These are phyloP conservation scores for Ceratoteleas bidentatus DNA, from an alignment of 1,140 invertebrate genomes.

Conservation along the genomic window DNA sequence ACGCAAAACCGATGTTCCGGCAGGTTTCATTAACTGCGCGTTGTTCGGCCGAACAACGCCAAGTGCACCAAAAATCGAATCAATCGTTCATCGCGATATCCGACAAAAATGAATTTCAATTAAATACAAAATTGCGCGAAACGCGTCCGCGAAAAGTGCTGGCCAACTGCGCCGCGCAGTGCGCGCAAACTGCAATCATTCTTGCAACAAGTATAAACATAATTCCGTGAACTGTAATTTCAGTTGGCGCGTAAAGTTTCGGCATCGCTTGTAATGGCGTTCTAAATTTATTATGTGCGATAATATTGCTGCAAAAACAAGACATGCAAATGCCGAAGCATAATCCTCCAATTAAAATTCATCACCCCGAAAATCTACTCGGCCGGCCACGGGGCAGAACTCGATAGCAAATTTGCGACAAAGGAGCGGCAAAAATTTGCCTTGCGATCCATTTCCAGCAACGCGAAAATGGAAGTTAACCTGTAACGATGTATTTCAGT, in stretches of 20 bases:
- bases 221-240: constrained; percentile 26
- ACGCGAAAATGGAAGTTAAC: constrained; percentile 42
- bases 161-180: constrained; percentile 8
- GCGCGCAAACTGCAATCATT: constrained; percentile 15
- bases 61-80: not conserved
- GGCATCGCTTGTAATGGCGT: constrained; percentile 10
- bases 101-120: not conserved
- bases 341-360: constrained; percentile 17
- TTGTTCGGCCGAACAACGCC: too few species aligned
- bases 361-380: not conserved
- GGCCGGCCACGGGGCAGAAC: not conserved
- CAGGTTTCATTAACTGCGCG: not conserved
- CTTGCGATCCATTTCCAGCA: constrained; percentile 24
- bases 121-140: not conserved
- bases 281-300: constrained; percentile 23
- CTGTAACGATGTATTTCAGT: constrained; percentile 43
- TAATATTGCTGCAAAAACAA: constrained; percentile 15
- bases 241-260: constrained; percentile 16
- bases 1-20: constrained; percentile 7
- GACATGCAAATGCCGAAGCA: constrained; percentile 7
- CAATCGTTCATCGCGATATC: not conserved
- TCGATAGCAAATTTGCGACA: not conserved
- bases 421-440: constrained; percentile 14
- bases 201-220: constrained; percentile 30
- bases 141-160: not conserved